Base-by-base conservation (phyloP, 2,797 vertebrate species). In the Nyctibius grandis region DNA sequence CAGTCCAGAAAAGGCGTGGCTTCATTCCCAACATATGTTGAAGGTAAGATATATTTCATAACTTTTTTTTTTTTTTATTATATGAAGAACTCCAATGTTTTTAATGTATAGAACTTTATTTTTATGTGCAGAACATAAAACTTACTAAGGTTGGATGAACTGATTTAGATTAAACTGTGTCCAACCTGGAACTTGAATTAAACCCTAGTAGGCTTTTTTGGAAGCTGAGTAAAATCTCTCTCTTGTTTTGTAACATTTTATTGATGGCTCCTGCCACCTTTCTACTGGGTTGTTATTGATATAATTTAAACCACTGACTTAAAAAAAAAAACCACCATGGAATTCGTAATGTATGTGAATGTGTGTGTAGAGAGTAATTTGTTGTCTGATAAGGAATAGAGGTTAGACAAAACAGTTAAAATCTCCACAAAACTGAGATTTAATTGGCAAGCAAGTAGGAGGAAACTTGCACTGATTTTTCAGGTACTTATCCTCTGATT, bases 21-120 rank as follows among this genome's bases (percentile, higher is more conserved):
- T 51, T 99, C 98, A 18, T 99, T 99, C 95, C 99, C 99, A 59
- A 99, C 99, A 64, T 99, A 99, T 84, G 99, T 99, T 93, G 99
- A 99, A 98, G 99, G 99, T 99, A 98, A 99, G 99, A 59, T 59
- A 76, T 76, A 68, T 76, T 68, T 85, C 11, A 59, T 51, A 51
- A 59, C 9, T 59, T 76, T 29, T 31, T 31, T 44, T n/a, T n/a
- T 40, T 82, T 82, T 75, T 75, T 14, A 75, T 76, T 74, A 48
- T 65, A 85, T 85, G 16, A 50, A 47, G 11, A 74, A 50, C 44
- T 34, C 44, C 11, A 65, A 59, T 74, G n/a, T 53, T 51, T 53
- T 60, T 57, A 64, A 67, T 45, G 34, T 69, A n/a, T 40, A 68
- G 19, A 82, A 60, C 22, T 47, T 42, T 56, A 53, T 59, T 65